Evolutionary conservation across 2,113 vertebrate genomes (phyloP), one percentile per base, ranked within the genome.

Genomic region (Phrynosoma platyrhinos): DNA sequence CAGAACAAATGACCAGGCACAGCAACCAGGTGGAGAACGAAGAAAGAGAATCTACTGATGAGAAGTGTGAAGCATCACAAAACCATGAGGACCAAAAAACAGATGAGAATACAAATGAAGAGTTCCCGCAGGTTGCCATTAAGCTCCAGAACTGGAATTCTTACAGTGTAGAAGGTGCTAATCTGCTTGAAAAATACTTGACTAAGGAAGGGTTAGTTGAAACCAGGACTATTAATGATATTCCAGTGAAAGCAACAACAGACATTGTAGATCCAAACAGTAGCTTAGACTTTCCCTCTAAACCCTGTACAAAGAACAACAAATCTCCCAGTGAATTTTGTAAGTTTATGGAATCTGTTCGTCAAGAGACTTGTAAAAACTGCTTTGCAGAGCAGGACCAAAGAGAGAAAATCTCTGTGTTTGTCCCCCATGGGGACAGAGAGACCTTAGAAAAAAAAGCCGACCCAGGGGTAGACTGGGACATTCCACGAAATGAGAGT

Each of bases 401-500:
- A 94, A 98, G 97, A 96, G 96, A 97, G 80, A 94, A 94, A 91
- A 95, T 97, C 93, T 98, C 98, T 55, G 93, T 97, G 85, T 94
- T 95, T 2, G 81, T 97, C 95, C 97, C 97, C 90, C 97, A 95
- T 95, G 98, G 96, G 94, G 98, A 97, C 91, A 95, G 93, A 91
- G 97, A 96, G 92, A 97, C 96, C 53, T 81, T 95, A 93, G 98
- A 98, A 93, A 97, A 97, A 95, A 98, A 98, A 91, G 95, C 87
- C 0, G 87, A 93, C 64, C 95, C 96, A 0, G 95, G 97, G 91
- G 96, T 95, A 74, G 99, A 99, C 85, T 99, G 98, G 98, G 99
- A 99, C 96, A 99, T 99, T 96, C 99, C 99, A 77, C 98, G 99
- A 94, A 99, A 99, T 83, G 99, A 99, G 97, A 99, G 99, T 95